These are phyloP conservation scores for Zophobas morio DNA, from an alignment of 1,140 invertebrate species.

Conservation along the genomic window DNA sequence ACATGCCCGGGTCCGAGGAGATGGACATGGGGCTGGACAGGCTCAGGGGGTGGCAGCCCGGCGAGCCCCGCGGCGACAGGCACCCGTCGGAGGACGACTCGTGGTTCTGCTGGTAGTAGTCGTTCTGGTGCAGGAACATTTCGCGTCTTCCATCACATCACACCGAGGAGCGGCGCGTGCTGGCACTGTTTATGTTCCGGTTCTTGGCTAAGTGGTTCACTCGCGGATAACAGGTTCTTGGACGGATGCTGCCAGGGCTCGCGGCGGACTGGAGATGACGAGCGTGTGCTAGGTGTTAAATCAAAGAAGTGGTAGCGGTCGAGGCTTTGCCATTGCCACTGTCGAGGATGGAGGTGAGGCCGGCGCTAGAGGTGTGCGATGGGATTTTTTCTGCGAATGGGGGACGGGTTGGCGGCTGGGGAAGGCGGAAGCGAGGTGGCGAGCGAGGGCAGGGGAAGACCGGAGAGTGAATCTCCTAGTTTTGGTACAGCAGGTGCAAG, in stretches of 20 bases:
- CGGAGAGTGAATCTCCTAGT: no score
- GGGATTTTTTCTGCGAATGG: no score
- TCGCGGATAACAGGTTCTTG: slow-evolving; percentile 25
- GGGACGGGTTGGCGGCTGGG: no score
- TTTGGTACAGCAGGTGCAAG: no score
- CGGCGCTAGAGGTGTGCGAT: slow-evolving; percentile 18
- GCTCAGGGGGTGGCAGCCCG: slow-evolving; percentile 60
- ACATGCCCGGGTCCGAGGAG: slow-evolving; percentile 63
- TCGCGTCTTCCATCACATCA: slow-evolving; percentile 39
- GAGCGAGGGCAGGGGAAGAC: no score
- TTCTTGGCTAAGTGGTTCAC: slow-evolving; percentile 40
- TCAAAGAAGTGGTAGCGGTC: slow-evolving; percentile 59
- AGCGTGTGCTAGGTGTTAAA: slow-evolving; percentile 54
- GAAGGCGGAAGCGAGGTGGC: no score
- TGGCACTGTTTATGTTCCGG: slow-evolving; percentile 38
- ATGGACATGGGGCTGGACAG: slow-evolving; percentile 59
- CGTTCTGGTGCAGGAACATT: slow-evolving; percentile 56
- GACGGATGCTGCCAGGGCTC: slow-evolving; percentile 42
- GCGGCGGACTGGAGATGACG: slow-evolving; percentile 55
- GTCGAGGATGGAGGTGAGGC: slow-evolving; percentile 49
- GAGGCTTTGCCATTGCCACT: slow-evolving; percentile 50
- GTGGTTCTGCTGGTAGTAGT: slow-evolving; percentile 55
- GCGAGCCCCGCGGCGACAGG: slow-evolving; percentile 62
- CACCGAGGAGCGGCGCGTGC: slow-evolving; percentile 16
- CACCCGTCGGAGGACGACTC: slow-evolving; percentile 62